Percentiles rank a stretch among this genome's conserved stretches.
Evolutionary conservation across 1,140 invertebrate genomes (phyloP).

Genomic region (Dendroctonus valens): DNA sequence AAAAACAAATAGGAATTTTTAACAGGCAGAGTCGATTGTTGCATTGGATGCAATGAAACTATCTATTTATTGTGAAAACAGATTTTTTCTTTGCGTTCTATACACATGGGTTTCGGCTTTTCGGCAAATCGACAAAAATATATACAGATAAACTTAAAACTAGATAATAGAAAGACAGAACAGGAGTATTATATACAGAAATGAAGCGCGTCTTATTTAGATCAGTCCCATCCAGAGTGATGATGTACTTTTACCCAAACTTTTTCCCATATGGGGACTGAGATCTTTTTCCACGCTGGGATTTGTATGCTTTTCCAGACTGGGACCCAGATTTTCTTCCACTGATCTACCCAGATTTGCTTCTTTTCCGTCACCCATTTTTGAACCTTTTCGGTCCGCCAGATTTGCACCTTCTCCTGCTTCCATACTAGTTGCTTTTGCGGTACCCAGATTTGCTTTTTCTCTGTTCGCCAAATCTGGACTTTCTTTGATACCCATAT

Average conservation of each 20-base stretch:
- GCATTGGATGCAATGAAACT: too few species aligned
- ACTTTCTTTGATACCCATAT: constrained; percentile 72
- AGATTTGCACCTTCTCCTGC: constrained; percentile 67
- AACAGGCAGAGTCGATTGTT: too few species aligned
- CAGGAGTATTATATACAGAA: constrained; percentile 38
- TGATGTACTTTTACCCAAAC: constrained; percentile 61
- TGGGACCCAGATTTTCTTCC: constrained; percentile 58
- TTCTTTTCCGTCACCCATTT: constrained; percentile 65
- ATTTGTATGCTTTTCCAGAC: constrained; percentile 63
- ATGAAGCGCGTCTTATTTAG: constrained; percentile 13
- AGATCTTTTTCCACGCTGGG: constrained; percentile 59
- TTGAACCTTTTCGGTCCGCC: constrained; percentile 70
- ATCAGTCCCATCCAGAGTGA: constrained; percentile 63
- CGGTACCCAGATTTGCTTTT: constrained; percentile 68
- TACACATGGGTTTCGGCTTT: too few species aligned
- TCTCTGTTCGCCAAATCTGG: constrained; percentile 62
- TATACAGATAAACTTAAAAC: constrained; percentile 21
- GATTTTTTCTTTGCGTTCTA: too few species aligned
- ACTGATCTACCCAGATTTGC: constrained; percentile 63
- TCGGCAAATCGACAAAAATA: not conserved
- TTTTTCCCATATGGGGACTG: constrained; percentile 64
- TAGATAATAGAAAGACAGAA: constrained; percentile 18
- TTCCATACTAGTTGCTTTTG: constrained; percentile 74
- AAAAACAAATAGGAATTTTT: too few species aligned
- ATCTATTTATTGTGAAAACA: too few species aligned